Percentiles rank a stretch among this genome's conserved stretches.
phyloP scores from a whole-genome alignment of 2,797 vertebrate genomes.

The Darevskia mixta region DNA sequence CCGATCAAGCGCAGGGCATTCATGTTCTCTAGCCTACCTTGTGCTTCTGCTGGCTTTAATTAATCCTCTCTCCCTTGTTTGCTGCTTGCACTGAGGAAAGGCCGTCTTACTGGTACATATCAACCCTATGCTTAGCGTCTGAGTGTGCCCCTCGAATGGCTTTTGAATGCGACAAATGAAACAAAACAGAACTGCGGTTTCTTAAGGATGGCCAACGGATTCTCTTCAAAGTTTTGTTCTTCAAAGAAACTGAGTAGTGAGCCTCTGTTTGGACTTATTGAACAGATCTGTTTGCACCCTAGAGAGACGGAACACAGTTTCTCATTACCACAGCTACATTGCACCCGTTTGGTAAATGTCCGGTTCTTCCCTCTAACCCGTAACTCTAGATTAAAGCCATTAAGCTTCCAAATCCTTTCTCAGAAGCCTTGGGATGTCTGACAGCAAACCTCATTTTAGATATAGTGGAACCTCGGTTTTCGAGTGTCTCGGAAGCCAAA shows the following conservation, averaged over 20 bases:
- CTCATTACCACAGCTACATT: not conserved
- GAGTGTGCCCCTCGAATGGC: not conserved
- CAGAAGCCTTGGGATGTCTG: not conserved
- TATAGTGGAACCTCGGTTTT: too few species aligned
- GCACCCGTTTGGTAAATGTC: not conserved
- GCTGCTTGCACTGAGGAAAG: not conserved
- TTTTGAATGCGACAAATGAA: not conserved
- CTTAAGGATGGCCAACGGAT: not conserved
- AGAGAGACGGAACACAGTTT: not conserved
- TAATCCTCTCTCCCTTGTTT: not conserved
- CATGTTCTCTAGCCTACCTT: not conserved
- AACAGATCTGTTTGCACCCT: not conserved
- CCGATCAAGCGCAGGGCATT: not conserved
- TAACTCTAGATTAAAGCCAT: not conserved
- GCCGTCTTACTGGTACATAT: not conserved
- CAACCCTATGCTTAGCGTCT: not conserved
- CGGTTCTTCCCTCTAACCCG: not conserved
- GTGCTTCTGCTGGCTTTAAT: not conserved
- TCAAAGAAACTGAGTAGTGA: not conserved
- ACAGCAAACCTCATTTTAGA: not conserved
- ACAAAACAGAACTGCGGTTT: not conserved
- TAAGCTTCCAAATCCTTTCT: not conserved
- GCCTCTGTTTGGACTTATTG: not conserved
- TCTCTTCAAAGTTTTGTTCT: not conserved
- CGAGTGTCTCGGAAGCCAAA: too few species aligned